Percentiles rank a stretch among this genome's conserved stretches.
phyloP scores from a whole-genome alignment of 2,113 vertebrate species.

The Pitta sordida region DNA sequence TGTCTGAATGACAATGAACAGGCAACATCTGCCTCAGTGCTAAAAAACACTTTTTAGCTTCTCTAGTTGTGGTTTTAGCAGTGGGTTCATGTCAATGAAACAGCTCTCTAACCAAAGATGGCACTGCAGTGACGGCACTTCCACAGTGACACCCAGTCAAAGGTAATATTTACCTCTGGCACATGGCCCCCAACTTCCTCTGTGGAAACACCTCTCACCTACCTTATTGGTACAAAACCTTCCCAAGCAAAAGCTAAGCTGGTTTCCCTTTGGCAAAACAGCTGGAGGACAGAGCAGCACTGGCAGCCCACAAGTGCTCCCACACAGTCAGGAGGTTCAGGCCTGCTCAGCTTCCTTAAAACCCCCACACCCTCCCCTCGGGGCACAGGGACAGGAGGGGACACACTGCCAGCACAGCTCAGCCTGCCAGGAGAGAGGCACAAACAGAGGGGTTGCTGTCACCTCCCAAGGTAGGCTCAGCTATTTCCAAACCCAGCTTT shows the following conservation, averaged over 20 bases:
- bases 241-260: background rate
- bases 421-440: background rate
- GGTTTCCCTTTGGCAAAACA: background rate
- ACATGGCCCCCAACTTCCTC: background rate
- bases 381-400: background rate
- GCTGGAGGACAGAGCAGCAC: background rate
- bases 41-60: background rate
- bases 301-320: background rate
- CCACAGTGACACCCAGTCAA: background rate
- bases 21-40: background rate
- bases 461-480: background rate
- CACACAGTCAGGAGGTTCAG: background rate
- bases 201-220: background rate
- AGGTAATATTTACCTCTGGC: no score
- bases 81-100: background rate
- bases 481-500: background rate
- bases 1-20: background rate
- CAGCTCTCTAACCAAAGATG: no score
- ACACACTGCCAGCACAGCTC: background rate
- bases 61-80: background rate
- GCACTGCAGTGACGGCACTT: background rate
- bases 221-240: background rate
- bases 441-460: background rate
- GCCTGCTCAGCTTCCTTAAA: background rate
- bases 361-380: background rate